Base-by-base conservation (phyloP, 2,888 invertebrate species). In the Magallana nippona region DNA sequence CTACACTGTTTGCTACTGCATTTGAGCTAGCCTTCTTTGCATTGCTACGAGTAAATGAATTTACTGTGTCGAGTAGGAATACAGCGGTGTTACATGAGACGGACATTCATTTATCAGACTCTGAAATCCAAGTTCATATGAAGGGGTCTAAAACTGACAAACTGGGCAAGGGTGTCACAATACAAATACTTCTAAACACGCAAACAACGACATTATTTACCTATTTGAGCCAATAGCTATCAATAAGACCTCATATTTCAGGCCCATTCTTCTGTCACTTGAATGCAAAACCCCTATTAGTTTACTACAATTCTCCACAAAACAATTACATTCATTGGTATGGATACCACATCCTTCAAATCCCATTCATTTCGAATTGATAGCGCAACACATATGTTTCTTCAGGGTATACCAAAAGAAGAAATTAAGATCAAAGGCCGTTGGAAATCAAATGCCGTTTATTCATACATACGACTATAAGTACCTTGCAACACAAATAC, bases 291-390 rank as follows among this genome's bases (percentile, higher is more conserved):
- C 22, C 62, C 22, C 27, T 63, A 63, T 63, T 22, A 63, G 19
- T 63, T 63, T 11, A 63, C 62, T 19, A 17, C 62, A 63, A n/a
- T 63, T 3, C 62, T 63, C 15, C 62, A 63, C 62, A 63, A 63
- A 19, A 22, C 62, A 11, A 22, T 63, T 10, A 63, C 15, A 63
- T 63, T 63, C n/a, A 63, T 63, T 63, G 62, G 62, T 62, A 0
- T 62, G 19, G 62, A 19, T 19, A 55, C 55, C 71, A 32, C 63
- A 15, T 63, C 17, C 5, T 15, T 60, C 11, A 60, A 60, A 15
- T 60, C 60, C 1, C n/a, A 60, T 2, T 60, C 60, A 60, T 60
- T 60, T 10, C 3, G 60, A 1, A 60, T 60, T 8, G 60, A n/a
- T 60, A n/a, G 60, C 5, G 60, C 60, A 8, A n/a, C 60, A 1